Base-by-base conservation (phyloP, 2,888 invertebrate species). In the Linnaemya vulpina region DNA sequence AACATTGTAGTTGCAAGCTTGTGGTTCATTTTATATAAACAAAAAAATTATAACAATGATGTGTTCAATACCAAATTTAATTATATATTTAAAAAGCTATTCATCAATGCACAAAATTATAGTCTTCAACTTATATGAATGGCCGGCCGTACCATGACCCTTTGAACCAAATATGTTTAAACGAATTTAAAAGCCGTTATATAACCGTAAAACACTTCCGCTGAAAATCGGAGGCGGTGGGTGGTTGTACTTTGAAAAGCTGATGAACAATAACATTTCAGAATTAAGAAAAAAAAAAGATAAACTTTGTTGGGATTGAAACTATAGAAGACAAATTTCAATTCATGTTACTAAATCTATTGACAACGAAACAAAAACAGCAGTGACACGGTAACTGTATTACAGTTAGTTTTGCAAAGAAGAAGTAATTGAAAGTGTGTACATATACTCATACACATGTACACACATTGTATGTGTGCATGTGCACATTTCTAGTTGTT, bases 181-280 rank as follows among this genome's bases (percentile, higher is more conserved):
- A 46, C 0, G 43, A 13, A 13, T 40, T 40, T 11, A 46, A 55
- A 70, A 63, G 51, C 8, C 51, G 51, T 46, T 73, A 51, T 67
- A 43, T 62, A 67, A 25, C 49, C 63, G 49, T 77, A 71, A 43
- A 77, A 73, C 76, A 43, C 49, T 77, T 77, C 82, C 76, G 71
- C 30, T 30, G 30, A 8, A 38, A 55, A 4, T 25, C 10, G 25
- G 13, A 15, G 49, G 73, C 58, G 73, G 35, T 15, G n/a, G n/a
- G n/a, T n/a, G n/a, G n/a, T n/a, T n/a, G 2, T 43, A 51, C 60
- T 68, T 68, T 60, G 35, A 63, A 75, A 63, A 62, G 20, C 70
- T 58, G 58, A 58, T 76, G 55, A 76, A 76, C 63, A 76, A 76
- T 76, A 71, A 58, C 68, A 76, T 71, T 81, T 70, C 46, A 49